Evolutionary conservation across 2,888 invertebrate genomes (phyloP), one percentile per base, ranked within the genome.

Genomic region (Patella caerulea): DNA sequence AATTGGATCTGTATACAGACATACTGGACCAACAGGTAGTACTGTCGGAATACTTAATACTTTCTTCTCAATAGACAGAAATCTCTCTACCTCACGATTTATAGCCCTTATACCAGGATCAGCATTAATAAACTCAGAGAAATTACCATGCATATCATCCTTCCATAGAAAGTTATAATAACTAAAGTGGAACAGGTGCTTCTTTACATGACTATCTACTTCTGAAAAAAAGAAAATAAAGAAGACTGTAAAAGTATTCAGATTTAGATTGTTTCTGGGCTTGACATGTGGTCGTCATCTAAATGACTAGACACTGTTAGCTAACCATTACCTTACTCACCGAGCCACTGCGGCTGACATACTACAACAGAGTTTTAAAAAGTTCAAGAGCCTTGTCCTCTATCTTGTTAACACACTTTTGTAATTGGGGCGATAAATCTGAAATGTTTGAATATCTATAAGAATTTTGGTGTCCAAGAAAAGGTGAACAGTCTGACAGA

Each of bases 131-230:
- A 91, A 91, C 76, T 91, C 91, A 54, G 87, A 83, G 81, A 90
- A 91, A 85, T 89, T 90, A 14, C 90, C 89, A 81, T 90, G 86
- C 84, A 91, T 86, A 82, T 91, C 90, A 75, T 91, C 91, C 79
- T 89, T 90, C 91, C 91, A 91, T 72, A 91, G 86, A 86, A 91
- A 91, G 83, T 91, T 90, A 82, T 90, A 91, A 79, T 89, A 85
- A 73, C 89, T 87, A 84, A 91, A 89, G 86, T 90, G 90, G 84
- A 88, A 86, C 75, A 91, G 79, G 82, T 90, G 91, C 75, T 88
- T 88, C 82, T 86, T 84, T 73, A 91, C 87, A 3, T 85, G 80
- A 9, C 86, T 81, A 73, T 87, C 85, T 24, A 91, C 81, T 53
- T 91, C 91, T 91, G 86, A n/a, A 78, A 81, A 72, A 75, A 59